Evolutionary conservation across 2,888 invertebrate species (phyloP).

Genomic region (Melinaea menophilus): DNA sequence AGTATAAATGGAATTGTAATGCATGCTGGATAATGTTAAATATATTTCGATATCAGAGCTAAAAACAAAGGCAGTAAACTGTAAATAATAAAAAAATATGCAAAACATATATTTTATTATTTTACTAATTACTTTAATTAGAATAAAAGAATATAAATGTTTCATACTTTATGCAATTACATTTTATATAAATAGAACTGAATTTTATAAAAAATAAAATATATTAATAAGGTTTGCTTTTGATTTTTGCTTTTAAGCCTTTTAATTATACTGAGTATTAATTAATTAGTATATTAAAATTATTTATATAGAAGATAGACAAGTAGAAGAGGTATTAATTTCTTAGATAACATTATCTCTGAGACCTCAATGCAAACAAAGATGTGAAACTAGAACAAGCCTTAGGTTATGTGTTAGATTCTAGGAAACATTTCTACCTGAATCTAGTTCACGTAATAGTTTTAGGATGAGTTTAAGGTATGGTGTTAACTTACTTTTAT

Average conservation of each 20-base stretch:
- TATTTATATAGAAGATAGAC: not conserved
- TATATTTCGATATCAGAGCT: no score
- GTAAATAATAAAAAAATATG: no score
- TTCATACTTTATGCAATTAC: no score
- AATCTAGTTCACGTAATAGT: conserved; percentile 1
- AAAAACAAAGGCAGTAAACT: no score
- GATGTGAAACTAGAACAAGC: conserved; percentile 3
- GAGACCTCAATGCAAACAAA: conserved; percentile 6
- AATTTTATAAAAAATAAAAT: no score
- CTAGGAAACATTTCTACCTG: not conserved
- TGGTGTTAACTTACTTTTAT: not conserved
- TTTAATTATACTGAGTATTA: not conserved
- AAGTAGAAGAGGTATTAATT: conserved; percentile 2
- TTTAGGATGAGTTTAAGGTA: conserved; percentile 3
- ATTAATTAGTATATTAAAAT: not conserved
- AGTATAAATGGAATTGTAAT: no score
- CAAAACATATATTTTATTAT: no score
- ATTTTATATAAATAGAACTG: no score
- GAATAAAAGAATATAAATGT: no score
- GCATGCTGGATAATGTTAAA: no score
- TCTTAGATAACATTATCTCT: conserved; percentile 6
- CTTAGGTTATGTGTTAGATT: conserved; percentile 8
- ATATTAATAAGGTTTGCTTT: no score
- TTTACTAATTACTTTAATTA: no score
- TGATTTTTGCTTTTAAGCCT: not conserved